Evolutionary conservation across 2,797 vertebrate species (phyloP).

Genomic region (Phoxinus dragarum): DNA sequence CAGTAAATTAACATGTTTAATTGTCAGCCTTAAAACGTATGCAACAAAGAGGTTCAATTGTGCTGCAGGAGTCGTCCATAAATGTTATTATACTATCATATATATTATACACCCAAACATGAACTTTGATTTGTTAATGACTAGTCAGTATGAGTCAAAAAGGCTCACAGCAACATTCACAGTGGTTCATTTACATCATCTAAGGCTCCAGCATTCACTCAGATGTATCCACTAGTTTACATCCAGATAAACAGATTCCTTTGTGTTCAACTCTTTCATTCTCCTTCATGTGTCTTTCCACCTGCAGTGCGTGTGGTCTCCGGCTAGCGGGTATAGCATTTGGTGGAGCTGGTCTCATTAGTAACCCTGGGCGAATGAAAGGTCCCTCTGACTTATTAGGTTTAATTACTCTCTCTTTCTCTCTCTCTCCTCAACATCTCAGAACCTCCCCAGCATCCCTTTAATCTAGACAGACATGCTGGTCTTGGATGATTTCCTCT

Average conservation of each 20-base stretch:
- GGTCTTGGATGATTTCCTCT: slow-evolving; percentile 59
- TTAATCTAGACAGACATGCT: slow-evolving; percentile 58
- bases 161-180: slow-evolving; percentile 3
- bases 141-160: slow-evolving; percentile 4
- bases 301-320: slow-evolving; percentile 30
- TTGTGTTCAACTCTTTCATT: slow-evolving; percentile 17
- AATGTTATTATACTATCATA: neutral
- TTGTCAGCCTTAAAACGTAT: neutral
- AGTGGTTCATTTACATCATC: slow-evolving; percentile 7
- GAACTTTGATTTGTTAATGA: neutral
- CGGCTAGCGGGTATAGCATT: slow-evolving; percentile 9
- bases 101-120: neutral
- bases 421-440: slow-evolving; percentile 33
- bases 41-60: neutral
- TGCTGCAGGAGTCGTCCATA: neutral
- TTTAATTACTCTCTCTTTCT: slow-evolving; percentile 59
- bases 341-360: slow-evolving; percentile 49
- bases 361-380: slow-evolving; percentile 44
- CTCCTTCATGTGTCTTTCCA: slow-evolving; percentile 45
- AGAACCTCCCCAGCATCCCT: slow-evolving; percentile 34
- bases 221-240: neutral
- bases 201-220: neutral
- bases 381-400: slow-evolving; percentile 53
- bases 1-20: neutral
- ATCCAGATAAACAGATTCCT: slow-evolving; percentile 13